Conservation (phyloP, 2,797 vertebrate genomes). For the Ara ararauna region DNA sequence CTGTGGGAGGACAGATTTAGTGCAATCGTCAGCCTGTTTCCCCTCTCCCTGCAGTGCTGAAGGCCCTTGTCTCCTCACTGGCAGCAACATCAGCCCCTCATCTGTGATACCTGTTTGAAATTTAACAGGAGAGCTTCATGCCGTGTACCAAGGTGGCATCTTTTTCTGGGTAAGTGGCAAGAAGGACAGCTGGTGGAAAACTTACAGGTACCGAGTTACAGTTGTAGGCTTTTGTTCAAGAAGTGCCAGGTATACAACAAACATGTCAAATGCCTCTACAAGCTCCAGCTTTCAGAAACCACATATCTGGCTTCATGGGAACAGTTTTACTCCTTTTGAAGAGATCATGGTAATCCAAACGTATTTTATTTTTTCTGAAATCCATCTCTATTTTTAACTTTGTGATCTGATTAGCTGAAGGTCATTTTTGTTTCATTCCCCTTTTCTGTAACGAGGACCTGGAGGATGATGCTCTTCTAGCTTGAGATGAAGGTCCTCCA, state of each 20-base stretch:
- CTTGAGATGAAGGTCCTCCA: slow-evolving; percentile 34
- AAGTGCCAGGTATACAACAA: neutral
- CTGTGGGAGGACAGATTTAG: fast-evolving
- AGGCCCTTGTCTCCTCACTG: neutral
- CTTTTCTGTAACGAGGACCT: neutral
- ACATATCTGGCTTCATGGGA: neutral
- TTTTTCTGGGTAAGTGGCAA: neutral
- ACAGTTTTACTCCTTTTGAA: neutral
- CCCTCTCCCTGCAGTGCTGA: neutral
- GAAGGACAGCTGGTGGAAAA: neutral
- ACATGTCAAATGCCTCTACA: neutral
- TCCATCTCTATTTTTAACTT: neutral
- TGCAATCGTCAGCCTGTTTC: neutral
- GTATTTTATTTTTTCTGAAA: neutral
- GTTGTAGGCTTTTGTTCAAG: neutral
- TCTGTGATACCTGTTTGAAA: neutral
- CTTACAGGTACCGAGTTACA: neutral
- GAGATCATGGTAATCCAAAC: neutral
- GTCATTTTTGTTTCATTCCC: neutral
- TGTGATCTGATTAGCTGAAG: neutral
- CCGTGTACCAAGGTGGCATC: fast-evolving
- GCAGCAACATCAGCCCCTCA: fast-evolving
- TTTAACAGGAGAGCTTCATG: neutral
- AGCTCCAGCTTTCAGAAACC: neutral
- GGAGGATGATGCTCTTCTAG: slow-evolving; percentile 14